Conservation (phyloP, 30 jellyfish, hydroid and myxozoan genomes). For the Chrysaora quinquecirrha region DNA sequence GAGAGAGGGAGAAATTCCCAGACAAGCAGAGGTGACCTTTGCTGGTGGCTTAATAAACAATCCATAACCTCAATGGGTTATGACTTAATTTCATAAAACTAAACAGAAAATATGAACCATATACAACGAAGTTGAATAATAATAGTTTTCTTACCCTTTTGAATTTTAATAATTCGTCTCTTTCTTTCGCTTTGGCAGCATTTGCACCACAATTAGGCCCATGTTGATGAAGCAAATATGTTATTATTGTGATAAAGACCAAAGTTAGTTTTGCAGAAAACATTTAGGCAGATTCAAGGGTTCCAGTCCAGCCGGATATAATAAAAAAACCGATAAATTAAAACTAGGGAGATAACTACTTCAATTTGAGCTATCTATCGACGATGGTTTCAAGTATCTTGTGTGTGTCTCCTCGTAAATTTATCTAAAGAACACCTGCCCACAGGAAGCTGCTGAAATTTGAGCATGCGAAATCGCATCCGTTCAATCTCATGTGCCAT, state of each 20-base stretch:
- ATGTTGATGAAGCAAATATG: neutral
- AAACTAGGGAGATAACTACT: too few relatives aligned
- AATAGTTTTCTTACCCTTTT: constrained; percentile 45
- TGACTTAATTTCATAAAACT: too few relatives aligned
- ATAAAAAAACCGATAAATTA: too few relatives aligned
- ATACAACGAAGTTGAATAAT: too few relatives aligned
- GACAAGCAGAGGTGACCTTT: neutral
- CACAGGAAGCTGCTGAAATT: neutral
- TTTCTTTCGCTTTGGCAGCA: neutral
- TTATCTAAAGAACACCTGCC: constrained; percentile 44
- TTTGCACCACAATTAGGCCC: neutral
- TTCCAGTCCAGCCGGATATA: too few relatives aligned
- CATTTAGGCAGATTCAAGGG: neutral
- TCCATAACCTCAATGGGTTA: too few relatives aligned
- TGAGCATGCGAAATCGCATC: neutral
- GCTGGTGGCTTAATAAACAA: neutral
- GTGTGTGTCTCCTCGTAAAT: too few relatives aligned
- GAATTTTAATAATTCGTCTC: constrained; percentile 10
- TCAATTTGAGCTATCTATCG: too few relatives aligned
- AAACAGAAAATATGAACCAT: too few relatives aligned
- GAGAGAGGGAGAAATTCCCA: too few relatives aligned
- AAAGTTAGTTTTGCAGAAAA: neutral
- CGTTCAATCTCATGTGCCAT: neutral
- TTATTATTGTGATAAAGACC: neutral
- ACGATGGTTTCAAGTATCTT: too few relatives aligned